Base-by-base conservation (phyloP, 2,888 invertebrate genomes). In the Lumbricus terrestris region DNA sequence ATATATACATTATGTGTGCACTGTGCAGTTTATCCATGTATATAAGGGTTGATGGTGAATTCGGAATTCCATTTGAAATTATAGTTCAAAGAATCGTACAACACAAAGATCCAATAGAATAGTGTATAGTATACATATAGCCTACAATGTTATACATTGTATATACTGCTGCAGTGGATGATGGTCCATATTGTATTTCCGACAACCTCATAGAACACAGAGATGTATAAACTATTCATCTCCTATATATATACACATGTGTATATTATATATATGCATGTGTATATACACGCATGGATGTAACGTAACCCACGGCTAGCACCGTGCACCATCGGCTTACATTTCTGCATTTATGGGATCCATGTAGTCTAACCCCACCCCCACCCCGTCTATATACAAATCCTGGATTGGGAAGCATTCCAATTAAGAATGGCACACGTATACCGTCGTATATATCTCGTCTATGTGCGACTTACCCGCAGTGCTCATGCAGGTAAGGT, bases 401-500 rank as follows among this genome's bases (percentile, higher is more conserved):
- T 69, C 69, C 69, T 69, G n/a, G n/a, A 69, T 69, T 69, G 69
- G 69, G 69, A 69, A n/a, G 69, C 69, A 69, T 69, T 69, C n/a
- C 69, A 69, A 69, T 69, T 11, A 69, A 69, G 69, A 13, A n/a
- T 69, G 69, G n/a, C 69, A 69, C 69, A 69, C 69, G n/a, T n/a
- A n/a, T 69, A 69, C 69, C 69, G 47, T 23, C n/a, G 29, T 3
- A 69, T 4, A 3, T 40, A 40, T 15, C 40, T 11, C 8, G n/a
- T 15, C 29, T 69, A n/a, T n/a, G n/a, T 16, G 3, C 29, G 13
- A n/a, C 69, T 69, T n/a, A 69, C 69, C 47, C 11, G n/a, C 69
- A n/a, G 13, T n/a, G n/a, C n/a, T n/a, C n/a, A n/a, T n/a, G 4
- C n/a, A 69, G n/a, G n/a, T n/a, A 47, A n/a, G 69, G 69, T n/a